Evolutionary conservation across 1,140 invertebrate genomes (phyloP).

Genomic region (Homarus americanus): DNA sequence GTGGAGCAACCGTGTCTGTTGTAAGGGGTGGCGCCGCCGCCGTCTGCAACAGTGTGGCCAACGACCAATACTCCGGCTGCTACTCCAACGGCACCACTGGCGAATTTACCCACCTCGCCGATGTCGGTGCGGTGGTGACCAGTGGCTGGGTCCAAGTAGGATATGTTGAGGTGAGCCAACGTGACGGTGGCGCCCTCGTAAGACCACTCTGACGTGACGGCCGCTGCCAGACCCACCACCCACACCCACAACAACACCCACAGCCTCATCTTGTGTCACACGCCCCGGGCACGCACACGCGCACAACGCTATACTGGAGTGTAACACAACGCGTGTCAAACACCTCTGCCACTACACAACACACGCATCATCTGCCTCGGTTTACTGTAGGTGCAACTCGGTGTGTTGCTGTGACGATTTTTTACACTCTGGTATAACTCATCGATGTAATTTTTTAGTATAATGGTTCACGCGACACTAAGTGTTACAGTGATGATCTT

Average conservation of each 20-base stretch:
- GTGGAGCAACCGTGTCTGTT: slow-evolving; percentile 73
- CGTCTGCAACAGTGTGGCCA: slow-evolving; percentile 74
- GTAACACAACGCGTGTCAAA: no score
- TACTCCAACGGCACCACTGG: slow-evolving; percentile 82
- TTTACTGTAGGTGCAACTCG: no score
- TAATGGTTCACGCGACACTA: no score
- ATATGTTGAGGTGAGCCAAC: slow-evolving; percentile 39
- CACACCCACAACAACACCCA: background rate
- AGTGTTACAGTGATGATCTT: no score
- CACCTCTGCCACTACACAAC: no score
- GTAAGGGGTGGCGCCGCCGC: background rate
- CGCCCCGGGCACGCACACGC: no score
- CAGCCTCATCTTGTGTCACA: background rate
- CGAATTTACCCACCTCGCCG: slow-evolving; percentile 82
- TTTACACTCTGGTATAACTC: no score
- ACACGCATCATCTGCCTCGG: no score
- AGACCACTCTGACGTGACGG: background rate
- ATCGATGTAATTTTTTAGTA: no score
- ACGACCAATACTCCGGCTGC: slow-evolving; percentile 82
- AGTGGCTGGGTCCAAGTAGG: slow-evolving; percentile 12
- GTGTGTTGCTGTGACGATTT: no score
- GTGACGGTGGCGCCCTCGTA: slow-evolving; percentile 46
- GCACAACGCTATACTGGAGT: no score
- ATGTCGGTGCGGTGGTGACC: slow-evolving; percentile 3
- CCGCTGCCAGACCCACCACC: slow-evolving; percentile 1